phyloP scores from a whole-genome alignment of 2,113 vertebrate genomes.

The Psammodynastes pulverulentus region DNA sequence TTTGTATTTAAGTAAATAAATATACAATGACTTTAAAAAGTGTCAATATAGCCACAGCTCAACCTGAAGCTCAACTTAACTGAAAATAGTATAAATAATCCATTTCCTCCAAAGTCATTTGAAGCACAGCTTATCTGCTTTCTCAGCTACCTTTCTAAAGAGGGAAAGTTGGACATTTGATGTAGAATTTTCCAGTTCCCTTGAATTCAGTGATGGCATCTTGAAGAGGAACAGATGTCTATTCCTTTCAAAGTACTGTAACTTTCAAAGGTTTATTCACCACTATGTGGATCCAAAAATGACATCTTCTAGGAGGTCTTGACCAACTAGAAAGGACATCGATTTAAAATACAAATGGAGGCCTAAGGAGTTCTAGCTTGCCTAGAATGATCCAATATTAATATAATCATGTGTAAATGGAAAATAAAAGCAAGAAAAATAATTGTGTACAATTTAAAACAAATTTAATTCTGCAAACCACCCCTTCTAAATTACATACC shows the following conservation, averaged over 20 bases:
- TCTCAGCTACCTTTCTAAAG: background rate
- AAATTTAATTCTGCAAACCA: background rate
- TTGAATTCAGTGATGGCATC: background rate
- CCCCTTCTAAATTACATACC: background rate
- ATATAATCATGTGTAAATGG: background rate
- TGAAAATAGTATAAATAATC: background rate
- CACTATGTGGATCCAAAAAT: background rate
- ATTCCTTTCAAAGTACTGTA: background rate
- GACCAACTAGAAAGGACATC: background rate
- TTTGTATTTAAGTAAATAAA: background rate
- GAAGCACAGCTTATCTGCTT: background rate
- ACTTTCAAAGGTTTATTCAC: background rate
- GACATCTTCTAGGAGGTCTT: background rate
- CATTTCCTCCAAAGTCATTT: background rate
- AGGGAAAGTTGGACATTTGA: background rate
- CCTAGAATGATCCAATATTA: background rate
- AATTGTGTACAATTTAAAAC: background rate
- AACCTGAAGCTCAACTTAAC: background rate
- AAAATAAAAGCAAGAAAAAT: background rate
- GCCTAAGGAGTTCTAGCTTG: background rate
- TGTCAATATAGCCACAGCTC: background rate
- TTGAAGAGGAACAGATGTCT: background rate
- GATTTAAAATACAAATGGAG: background rate
- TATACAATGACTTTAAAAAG: background rate
- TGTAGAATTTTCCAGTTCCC: background rate